Conservation (phyloP, 1,140 invertebrate genomes). For the Procambarus clarkii region DNA sequence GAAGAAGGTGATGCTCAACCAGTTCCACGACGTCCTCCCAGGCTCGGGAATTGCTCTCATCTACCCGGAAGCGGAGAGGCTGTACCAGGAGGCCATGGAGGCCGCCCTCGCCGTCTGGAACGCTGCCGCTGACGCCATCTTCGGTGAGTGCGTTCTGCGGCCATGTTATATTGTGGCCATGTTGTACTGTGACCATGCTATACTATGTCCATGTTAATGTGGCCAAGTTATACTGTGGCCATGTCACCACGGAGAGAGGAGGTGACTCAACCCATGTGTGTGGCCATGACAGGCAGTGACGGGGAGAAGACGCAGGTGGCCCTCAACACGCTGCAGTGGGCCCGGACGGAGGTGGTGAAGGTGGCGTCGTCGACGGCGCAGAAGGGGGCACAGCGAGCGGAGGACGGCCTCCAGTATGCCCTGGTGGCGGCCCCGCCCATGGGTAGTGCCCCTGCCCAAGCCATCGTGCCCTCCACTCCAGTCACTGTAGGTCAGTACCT, state of each 20-base stretch:
- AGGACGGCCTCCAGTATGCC: not conserved
- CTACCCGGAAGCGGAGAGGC: not conserved
- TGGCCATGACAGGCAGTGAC: not conserved
- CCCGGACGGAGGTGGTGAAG: conserved; percentile 57
- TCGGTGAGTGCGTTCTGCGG: not conserved
- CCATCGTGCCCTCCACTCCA: conserved; percentile 16
- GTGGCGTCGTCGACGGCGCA: not conserved
- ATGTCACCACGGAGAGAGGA: no score
- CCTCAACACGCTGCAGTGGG: conserved; percentile 72
- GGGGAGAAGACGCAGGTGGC: conserved; percentile 24
- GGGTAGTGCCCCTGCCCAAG: conserved; percentile 4
- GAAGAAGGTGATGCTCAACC: not conserved
- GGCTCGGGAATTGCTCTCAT: conserved; percentile 5
- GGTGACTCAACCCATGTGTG: no score
- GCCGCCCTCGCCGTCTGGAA: not conserved
- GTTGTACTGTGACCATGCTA: no score
- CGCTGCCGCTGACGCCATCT: not conserved
- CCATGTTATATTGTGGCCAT: not conserved
- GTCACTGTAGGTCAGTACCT: conserved; percentile 49
- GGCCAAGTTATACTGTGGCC: no score
- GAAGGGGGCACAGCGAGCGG: not conserved
- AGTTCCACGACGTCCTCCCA: conserved; percentile 1
- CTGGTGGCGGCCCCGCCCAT: conserved; percentile 47
- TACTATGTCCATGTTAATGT: no score
- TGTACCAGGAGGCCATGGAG: conserved; percentile 4